These are phyloP conservation scores for Nemopilema nomurai DNA, from an alignment of 30 jellyfish, hydroid and myxozoan genomes.

Conservation along the genomic window DNA sequence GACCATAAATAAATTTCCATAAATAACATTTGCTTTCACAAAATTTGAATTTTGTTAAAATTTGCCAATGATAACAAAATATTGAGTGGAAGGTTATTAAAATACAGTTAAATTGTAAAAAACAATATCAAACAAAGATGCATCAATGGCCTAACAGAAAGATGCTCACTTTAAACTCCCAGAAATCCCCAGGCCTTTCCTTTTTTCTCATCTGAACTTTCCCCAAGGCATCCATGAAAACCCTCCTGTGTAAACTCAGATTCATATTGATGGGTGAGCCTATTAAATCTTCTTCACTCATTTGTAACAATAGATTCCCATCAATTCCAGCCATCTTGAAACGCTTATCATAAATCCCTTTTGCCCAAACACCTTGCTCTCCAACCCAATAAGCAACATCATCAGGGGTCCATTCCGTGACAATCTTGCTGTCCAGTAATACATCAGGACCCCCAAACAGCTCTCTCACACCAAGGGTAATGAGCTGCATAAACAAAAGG, in stretches of 20 bases:
- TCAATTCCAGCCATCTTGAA: constrained; percentile 89
- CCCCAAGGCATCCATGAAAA: constrained; percentile 58
- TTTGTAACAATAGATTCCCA: constrained; percentile 69
- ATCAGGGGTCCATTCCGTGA: constrained; percentile 86
- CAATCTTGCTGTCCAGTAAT: constrained; percentile 57
- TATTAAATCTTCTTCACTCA: constrained; percentile 73
- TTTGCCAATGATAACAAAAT: too few species aligned
- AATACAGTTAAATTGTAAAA: background rate
- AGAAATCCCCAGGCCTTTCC: constrained; percentile 70
- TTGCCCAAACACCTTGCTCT: constrained; percentile 91
- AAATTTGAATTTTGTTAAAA: too few species aligned
- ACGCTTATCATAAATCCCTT: constrained; percentile 68
- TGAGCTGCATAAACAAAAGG: constrained; percentile 53
- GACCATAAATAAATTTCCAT: too few species aligned
- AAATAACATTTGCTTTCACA: too few species aligned
- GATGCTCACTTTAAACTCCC: constrained; percentile 81
- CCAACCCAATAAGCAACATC: constrained; percentile 97
- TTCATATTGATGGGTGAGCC: constrained; percentile 72
- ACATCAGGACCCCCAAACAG: constrained; percentile 61
- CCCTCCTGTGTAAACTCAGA: constrained; percentile 77
- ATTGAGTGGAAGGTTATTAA: background rate
- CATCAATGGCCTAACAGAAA: background rate
- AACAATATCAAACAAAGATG: background rate
- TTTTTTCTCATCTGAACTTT: constrained; percentile 4
- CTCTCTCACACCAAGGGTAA: constrained; percentile 58